Percentiles rank a stretch among this genome's conserved stretches.
These are phyloP conservation scores for Brachionus koreanus DNA, from an alignment of 1,140 invertebrate genomes.

Conservation along the genomic window DNA sequence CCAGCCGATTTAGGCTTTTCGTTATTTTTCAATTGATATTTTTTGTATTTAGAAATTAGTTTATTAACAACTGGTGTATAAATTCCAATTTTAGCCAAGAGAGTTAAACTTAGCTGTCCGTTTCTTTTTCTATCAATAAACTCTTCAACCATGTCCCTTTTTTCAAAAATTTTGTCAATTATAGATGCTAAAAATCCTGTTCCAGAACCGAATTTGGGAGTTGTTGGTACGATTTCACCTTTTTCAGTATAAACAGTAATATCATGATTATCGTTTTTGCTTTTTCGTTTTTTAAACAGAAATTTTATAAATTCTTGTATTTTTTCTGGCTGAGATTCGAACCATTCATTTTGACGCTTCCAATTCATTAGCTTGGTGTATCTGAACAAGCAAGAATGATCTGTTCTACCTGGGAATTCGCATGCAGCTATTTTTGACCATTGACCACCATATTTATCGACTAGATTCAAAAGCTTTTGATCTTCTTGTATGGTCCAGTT, in stretches of 20 bases:
- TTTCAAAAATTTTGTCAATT: conserved; percentile 24
- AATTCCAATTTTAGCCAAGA: conserved; percentile 38
- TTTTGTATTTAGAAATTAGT: conserved; percentile 25
- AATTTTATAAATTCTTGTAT: conserved; percentile 40
- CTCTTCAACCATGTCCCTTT: conserved; percentile 23
- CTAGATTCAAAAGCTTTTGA: conserved; percentile 10
- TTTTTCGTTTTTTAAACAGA: conserved; percentile 16
- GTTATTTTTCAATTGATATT: background rate
- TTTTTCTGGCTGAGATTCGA: conserved; percentile 21
- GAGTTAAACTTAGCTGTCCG: conserved; percentile 4
- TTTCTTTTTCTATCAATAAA: conserved; percentile 33
- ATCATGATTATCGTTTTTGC: background rate
- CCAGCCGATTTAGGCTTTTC: background rate
- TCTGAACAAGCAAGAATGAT: conserved; percentile 24
- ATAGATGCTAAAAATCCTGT: background rate
- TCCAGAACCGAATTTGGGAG: conserved; percentile 21
- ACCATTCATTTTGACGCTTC: conserved; percentile 37
- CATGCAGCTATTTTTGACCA: conserved; percentile 27
- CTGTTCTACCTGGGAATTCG: conserved; percentile 19
- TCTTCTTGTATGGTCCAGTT: conserved; percentile 34
- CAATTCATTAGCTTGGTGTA: conserved; percentile 42
- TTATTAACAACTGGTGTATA: conserved; percentile 23
- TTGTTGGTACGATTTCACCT: background rate
- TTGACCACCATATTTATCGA: conserved; percentile 31
- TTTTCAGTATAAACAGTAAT: background rate